Conservation (phyloP, 2,888 invertebrate genomes). For the Empis livida region DNA sequence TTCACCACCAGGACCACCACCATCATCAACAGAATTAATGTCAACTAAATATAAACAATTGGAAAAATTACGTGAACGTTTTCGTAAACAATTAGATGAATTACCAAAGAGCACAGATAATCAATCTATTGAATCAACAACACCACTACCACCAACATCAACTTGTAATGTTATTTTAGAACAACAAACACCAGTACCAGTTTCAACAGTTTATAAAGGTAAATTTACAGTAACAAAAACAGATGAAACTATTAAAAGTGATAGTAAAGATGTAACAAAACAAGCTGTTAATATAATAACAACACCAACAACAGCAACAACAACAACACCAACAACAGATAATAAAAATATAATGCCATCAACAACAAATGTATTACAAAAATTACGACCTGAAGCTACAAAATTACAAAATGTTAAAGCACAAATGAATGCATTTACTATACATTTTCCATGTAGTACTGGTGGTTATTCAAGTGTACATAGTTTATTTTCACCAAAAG, state of each 20-base stretch:
- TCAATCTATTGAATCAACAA: background rate
- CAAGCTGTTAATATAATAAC: background rate
- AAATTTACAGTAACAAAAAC: conserved; percentile 44
- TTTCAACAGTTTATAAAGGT: conserved; percentile 32
- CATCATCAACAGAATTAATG: conserved; percentile 22
- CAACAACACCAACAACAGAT: background rate
- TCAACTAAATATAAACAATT: conserved; percentile 29
- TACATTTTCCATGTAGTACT: conserved; percentile 52
- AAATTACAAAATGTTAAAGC: conserved; percentile 23
- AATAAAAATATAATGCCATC: background rate
- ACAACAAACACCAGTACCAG: conserved; percentile 16
- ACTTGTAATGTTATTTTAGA: background rate
- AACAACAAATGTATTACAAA: conserved; percentile 18
- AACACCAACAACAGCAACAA: background rate
- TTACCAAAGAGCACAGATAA: conserved; percentile 17
- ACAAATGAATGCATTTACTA: conserved; percentile 44
- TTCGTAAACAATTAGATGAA: conserved; percentile 34
- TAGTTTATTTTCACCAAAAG: conserved; percentile 40
- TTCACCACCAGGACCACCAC: conserved; percentile 23
- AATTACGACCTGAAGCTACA: conserved; percentile 25
- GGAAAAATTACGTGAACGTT: conserved; percentile 28
- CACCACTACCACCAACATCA: background rate
- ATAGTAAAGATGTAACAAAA: background rate
- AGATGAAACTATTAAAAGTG: conserved; percentile 16
- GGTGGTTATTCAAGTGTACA: conserved; percentile 45